Percentiles rank a stretch among this genome's conserved stretches.
Conservation (phyloP, 2,888 invertebrate genomes). For the Sesia apiformis region DNA sequence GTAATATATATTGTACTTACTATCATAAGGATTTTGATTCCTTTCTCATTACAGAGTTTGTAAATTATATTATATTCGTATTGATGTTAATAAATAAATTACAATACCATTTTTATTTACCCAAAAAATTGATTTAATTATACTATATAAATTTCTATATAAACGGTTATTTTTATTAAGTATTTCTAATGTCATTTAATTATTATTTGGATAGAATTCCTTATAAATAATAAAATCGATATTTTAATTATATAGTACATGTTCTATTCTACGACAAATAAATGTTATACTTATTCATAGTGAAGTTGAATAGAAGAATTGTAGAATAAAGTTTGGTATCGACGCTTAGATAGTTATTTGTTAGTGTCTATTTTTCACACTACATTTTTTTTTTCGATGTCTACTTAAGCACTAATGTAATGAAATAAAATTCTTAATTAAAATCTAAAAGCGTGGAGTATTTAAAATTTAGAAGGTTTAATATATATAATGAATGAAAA, state of each 20-base stretch:
- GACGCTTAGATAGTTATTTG: conserved; percentile 4
- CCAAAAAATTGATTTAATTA: not conserved
- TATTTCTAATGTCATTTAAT: not conserved
- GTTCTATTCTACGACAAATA: conserved; percentile 71
- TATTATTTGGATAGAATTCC: not conserved
- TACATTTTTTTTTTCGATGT: conserved; percentile 33
- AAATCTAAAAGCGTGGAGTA: not conserved
- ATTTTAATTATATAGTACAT: conserved; percentile 50
- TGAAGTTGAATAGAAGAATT: conserved; percentile 12
- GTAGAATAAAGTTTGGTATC: conserved; percentile 7
- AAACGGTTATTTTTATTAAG: not conserved
- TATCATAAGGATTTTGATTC: conserved; percentile 38
- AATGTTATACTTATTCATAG: not conserved
- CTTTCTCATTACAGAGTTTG: not conserved
- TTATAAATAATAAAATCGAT: conserved; percentile 53
- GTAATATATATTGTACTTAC: conserved; percentile 57
- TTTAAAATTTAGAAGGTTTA: not conserved
- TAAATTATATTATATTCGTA: not conserved
- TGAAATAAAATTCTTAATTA: not conserved
- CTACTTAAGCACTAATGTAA: conserved; percentile 23
- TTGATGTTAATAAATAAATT: not conserved
- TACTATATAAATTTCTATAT: not conserved
- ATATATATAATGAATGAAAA: not conserved
- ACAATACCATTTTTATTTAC: not conserved
- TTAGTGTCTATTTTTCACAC: conserved; percentile 12